Conservation (phyloP, 2,113 vertebrate genomes). For the Globicephala melas region DNA sequence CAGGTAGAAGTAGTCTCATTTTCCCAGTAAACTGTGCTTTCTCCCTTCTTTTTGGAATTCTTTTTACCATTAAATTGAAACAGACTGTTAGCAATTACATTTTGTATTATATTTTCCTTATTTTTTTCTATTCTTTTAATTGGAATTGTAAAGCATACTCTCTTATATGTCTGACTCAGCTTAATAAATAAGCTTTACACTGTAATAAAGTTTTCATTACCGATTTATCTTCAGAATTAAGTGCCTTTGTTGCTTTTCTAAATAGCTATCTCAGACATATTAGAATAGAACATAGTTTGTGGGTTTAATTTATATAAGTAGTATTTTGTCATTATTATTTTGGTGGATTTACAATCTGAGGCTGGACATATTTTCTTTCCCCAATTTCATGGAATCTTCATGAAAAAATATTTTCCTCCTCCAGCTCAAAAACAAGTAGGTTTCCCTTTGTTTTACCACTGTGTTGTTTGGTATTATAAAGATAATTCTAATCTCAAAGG, state of each 20-base stretch:
- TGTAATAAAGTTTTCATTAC: conserved; percentile 23
- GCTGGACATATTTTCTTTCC: background rate
- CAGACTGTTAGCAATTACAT: background rate
- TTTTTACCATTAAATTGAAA: conserved; percentile 27
- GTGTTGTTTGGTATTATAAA: conserved; percentile 8
- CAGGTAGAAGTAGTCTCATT: background rate
- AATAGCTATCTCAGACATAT: conserved; percentile 9
- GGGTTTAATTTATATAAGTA: conserved; percentile 14
- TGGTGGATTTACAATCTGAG: background rate
- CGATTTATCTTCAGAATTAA: background rate
- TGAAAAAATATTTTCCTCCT: background rate
- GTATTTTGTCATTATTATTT: conserved; percentile 2
- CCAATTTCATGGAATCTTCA: background rate
- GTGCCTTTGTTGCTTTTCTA: conserved; percentile 18
- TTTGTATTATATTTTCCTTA: background rate
- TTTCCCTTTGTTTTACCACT: conserved; percentile 6
- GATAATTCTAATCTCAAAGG: background rate
- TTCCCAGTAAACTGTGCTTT: background rate
- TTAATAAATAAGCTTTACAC: conserved; percentile 19
- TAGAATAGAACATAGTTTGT: background rate
- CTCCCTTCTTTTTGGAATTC: background rate
- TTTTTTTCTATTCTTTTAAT: background rate
- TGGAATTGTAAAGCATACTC: conserved; percentile 10
- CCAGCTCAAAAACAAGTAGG: background rate
- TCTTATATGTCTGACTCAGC: background rate